These are phyloP conservation scores for Gobio occitaniae DNA, from an alignment of 2,797 vertebrate species.

Conservation along the genomic window DNA sequence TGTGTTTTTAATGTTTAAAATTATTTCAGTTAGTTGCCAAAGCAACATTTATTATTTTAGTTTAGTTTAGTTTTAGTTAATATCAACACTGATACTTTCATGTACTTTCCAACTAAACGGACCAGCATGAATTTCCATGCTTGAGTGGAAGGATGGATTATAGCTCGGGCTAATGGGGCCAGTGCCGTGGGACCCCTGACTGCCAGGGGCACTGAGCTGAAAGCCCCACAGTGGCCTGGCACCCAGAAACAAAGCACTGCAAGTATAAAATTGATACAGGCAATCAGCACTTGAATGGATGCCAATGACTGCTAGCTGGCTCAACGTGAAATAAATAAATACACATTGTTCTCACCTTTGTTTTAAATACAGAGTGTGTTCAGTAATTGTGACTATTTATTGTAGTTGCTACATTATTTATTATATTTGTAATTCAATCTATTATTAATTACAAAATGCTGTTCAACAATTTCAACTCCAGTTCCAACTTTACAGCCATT, in stretches of 20 bases:
- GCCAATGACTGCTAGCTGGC: neutral
- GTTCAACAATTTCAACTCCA: neutral
- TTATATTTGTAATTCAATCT: neutral
- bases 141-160: slow-evolving; percentile 10
- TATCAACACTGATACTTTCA: neutral
- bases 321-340: neutral
- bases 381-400: neutral
- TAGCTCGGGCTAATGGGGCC: neutral
- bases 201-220: slow-evolving; percentile 5
- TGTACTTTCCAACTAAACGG: neutral
- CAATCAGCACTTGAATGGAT: slow-evolving; percentile 12
- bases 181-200: slow-evolving; percentile 11
- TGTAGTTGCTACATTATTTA: neutral
- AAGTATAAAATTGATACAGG: neutral
- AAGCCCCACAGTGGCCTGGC: slow-evolving; percentile 1
- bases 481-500: neutral
- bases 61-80: neutral
- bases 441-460: neutral
- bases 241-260: slow-evolving; percentile 1
- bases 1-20: neutral
- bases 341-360: neutral
- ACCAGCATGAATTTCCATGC: neutral
- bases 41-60: neutral
- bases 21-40: neutral
- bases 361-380: neutral